Evolutionary conservation across 2,888 invertebrate species (phyloP).

Genomic region (Eilema caniola): DNA sequence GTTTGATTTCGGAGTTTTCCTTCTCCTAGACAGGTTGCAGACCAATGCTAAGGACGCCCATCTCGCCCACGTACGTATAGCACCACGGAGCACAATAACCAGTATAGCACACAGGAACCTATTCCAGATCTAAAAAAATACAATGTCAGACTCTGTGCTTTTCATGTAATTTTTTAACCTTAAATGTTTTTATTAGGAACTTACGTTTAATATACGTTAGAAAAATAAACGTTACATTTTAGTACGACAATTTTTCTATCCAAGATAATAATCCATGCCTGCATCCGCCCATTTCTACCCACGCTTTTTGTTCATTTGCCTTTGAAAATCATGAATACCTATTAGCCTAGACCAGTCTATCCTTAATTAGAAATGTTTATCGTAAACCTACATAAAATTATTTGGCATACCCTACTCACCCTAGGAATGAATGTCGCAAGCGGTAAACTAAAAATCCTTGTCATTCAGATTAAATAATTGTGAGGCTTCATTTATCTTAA

Average conservation of each 20-base stretch:
- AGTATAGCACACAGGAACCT: too few relatives aligned
- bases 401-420: slow-evolving; percentile 5
- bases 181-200: neutral
- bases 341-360: neutral
- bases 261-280: neutral
- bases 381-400: neutral
- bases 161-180: neutral
- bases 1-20: too few relatives aligned
- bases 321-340: neutral
- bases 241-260: neutral
- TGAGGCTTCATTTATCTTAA: slow-evolving; percentile 77
- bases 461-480: slow-evolving; percentile 72
- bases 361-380: neutral
- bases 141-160: neutral
- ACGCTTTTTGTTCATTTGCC: neutral
- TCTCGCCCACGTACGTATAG: too few relatives aligned
- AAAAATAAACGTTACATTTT: neutral
- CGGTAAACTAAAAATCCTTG: slow-evolving; percentile 32
- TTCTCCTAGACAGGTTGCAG: too few relatives aligned
- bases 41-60: too few relatives aligned
- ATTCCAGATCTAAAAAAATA: too few relatives aligned
- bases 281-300: neutral
- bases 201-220: neutral
- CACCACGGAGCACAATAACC: too few relatives aligned
- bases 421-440: slow-evolving; percentile 12